Evolutionary conservation across 2,797 vertebrate species (phyloP).

Genomic region (Falco columbarius): DNA sequence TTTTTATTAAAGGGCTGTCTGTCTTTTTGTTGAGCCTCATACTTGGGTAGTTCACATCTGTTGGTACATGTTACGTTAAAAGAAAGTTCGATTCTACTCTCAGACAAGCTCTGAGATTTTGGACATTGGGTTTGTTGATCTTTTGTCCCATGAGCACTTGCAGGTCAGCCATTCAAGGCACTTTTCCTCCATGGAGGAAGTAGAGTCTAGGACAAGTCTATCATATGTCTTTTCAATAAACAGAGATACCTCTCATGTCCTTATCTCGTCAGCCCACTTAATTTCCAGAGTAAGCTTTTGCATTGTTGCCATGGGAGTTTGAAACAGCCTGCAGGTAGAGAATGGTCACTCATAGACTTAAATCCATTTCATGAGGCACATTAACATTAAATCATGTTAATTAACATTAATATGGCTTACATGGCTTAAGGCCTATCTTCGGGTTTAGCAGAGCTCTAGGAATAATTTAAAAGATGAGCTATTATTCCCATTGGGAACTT

Average conservation of each 20-base stretch:
- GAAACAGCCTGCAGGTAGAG: neutral
- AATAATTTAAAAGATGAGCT: conserved; percentile 48
- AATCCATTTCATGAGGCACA: conserved; percentile 9
- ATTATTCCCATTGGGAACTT: conserved; percentile 4
- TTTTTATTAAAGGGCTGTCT: neutral
- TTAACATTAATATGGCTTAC: conserved; percentile 57
- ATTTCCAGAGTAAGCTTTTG: neutral
- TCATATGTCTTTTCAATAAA: neutral
- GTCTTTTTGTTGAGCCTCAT: neutral
- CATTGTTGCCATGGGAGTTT: neutral
- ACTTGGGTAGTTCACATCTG: neutral
- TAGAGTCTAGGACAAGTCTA: neutral
- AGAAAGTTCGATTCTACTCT: neutral
- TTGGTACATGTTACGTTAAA: neutral
- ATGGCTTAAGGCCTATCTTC: conserved; percentile 30
- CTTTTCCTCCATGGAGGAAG: neutral
- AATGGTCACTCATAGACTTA: conserved; percentile 4
- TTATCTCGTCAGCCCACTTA: neutral
- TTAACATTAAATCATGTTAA: conserved; percentile 52
- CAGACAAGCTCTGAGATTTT: neutral
- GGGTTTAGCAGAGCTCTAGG: conserved; percentile 34
- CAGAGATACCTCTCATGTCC: neutral
- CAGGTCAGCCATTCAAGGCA: neutral
- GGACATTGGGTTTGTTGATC: neutral
- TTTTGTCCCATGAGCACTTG: neutral